Base-by-base conservation (phyloP, 2,113 vertebrate genomes). In the Chiloscyllium plagiosum region DNA sequence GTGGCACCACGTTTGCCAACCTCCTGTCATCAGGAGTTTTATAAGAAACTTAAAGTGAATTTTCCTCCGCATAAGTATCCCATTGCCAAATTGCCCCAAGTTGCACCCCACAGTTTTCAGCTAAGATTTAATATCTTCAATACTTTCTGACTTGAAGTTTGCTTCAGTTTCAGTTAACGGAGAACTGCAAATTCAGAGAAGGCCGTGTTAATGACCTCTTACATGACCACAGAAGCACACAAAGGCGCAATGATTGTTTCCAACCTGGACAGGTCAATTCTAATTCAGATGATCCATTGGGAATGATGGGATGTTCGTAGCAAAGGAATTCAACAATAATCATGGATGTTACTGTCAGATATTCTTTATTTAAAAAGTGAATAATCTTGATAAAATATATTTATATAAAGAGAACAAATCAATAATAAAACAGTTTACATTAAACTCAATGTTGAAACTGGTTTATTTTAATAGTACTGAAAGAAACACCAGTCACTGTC, bases 161-260 rank as follows among this genome's bases (percentile, higher is more conserved):
- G 17, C 66, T 93, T 93, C 56, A 93, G 89, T 66, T 66, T 66
- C 29, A 93, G 89, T 47, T 66, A 2, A 37, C 6, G 7, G 89
- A 93, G 61, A 68, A 93, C 89, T 93, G 89, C 89, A 66, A 37
- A 66, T 93, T 93, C 65, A 93, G 37, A 47, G 56, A 92, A n/a
- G 56, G 33, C 17, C 6, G 29, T 10, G 61, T n/a, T 37, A 66
- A n/a, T 2, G 6, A 33, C 29, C 52, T 13, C 22, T 65, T n/a
- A 90, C n/a, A n/a, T 7, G n/a, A 37, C 33, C 13, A 66, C 0
- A 33, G 56, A 8, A 66, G 66, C n/a, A 20, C 17, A 22, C 5
- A 37, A 66, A 65, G 37, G 0, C 61, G 3, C 33, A 37, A 4
- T n/a, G 4, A 4, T 7, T 93, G 89, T 47, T 0, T 66, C 5